A percentile compares a stretch with the other conserved stretches of the same genome.
Conservation (phyloP, 2,888 invertebrate species). For the Neoaliturus tenellus region DNA sequence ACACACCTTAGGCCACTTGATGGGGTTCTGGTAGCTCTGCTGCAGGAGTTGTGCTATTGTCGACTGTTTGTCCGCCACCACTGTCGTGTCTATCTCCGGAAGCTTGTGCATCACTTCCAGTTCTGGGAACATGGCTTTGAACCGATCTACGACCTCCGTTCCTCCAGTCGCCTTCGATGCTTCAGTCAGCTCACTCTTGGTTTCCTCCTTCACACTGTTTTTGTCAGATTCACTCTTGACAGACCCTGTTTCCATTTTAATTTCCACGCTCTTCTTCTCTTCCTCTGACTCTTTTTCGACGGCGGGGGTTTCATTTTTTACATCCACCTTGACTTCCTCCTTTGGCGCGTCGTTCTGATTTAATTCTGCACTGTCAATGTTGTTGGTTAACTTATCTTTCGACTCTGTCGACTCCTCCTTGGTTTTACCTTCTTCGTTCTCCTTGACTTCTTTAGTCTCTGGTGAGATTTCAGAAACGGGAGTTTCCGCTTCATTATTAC, state of each 20-base stretch:
- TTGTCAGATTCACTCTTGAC: constrained; percentile 65
- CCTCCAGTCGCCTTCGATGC: constrained; percentile 68
- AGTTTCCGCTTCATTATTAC: constrained; percentile 13
- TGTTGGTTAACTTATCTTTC: constrained; percentile 14
- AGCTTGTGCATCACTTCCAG: constrained; percentile 83
- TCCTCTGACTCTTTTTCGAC: constrained; percentile 28
- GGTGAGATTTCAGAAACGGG: background rate
- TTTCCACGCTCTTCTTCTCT: constrained; percentile 51
- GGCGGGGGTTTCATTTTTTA: constrained; percentile 26
- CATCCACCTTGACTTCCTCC: constrained; percentile 51
- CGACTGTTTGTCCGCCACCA: constrained; percentile 72
- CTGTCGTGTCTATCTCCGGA: constrained; percentile 79
- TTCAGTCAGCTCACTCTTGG: constrained; percentile 61
- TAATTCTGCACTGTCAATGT: background rate
- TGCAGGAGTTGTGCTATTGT: constrained; percentile 79
- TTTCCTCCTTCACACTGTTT: constrained; percentile 63
- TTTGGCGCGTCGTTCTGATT: constrained; percentile 21
- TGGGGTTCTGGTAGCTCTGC: constrained; percentile 74
- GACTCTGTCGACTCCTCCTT: constrained; percentile 37
- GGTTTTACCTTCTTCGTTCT: constrained; percentile 40
- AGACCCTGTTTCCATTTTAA: constrained; percentile 53
- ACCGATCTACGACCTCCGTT: constrained; percentile 71
- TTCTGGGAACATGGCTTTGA: constrained; percentile 85
- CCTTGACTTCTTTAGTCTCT: background rate
- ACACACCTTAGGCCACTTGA: constrained; percentile 78